Base-by-base conservation (phyloP, 2,888 invertebrate species). In the Mylabris sibirica region DNA sequence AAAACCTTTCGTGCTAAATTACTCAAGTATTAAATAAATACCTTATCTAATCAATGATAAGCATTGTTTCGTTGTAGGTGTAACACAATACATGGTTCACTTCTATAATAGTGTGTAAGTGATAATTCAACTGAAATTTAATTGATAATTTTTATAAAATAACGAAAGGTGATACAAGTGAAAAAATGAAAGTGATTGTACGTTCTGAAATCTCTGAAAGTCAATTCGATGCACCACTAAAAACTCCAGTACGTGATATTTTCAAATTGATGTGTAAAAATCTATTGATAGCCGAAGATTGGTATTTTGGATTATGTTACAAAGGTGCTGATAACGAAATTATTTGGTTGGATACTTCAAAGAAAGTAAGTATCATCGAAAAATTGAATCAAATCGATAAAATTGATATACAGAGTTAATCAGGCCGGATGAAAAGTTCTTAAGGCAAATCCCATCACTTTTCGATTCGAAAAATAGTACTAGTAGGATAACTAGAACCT, bases 261-360 rank as follows among this genome's bases (percentile, higher is more conserved):
- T 84, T 80, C 68, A 67, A 78, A 20, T 76, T 82, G 62, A 79
- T 84, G 66, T 81, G 83, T 68, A 82, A 79, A 65, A 83, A 81
- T 68, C 71, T 84, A 63, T 80, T 82, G 8, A 76, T 84, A 60
- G 79, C 81, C 65, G 84, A 84, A 74, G 75, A 75, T n/a, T 84
- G 84, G 84, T 84, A 80, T 72, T 84, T 84, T 72, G 84, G 84
- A 4, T 65, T 84, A 49, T 77, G 79, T 76, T 82, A 79, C 70
- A 67, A 73, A 34, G 80, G 80, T 49, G 73, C 78, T 26, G 76
- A 78, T 14, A 73, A 76, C 38, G 78, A 79, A 34, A 78, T 81
- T 59, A 74, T 84, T 20, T 84, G 84, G 84, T 77, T 83, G 38
- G 84, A 84, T 66, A 76, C 74, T 59, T 83, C 83, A 0, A 83